Evolutionary conservation across 2,113 vertebrate genomes (phyloP), one percentile per base, ranked within the genome.

Genomic region (Barnardius zonarius): DNA sequence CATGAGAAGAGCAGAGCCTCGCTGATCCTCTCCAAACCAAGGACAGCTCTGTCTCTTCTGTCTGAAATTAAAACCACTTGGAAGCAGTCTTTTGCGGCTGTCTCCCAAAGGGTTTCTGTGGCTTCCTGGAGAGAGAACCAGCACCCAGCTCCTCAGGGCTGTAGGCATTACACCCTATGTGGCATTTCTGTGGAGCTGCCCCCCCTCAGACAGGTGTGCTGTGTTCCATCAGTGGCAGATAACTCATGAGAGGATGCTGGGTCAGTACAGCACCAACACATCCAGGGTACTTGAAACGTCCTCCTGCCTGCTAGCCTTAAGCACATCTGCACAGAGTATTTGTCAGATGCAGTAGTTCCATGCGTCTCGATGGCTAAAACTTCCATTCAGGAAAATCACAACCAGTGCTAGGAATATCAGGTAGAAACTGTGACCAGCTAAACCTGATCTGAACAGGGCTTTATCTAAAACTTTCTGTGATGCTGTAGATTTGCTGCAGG

Each of bases 191-290:
- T 0, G 0, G 61, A 19, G 31, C 18, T 33, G 37, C 25, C 43
- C 46, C 15, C 5, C 22, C 18, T 7, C 0, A 8, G 27, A 18
- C 0, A 9, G 8, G 51, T 13, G 18, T 1, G 5, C n/a, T 43
- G 55, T 31, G 24, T 37, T 66, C 25, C 43, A 30, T 3, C 31
- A n/a, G 31, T 3, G 12, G 37, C 82, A 86, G 39, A 46, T 5
- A 25, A 52, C 37, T 43, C 72, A 24, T 27, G 9, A 28, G 24
- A 10, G 3, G 24, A 8, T 22, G 57, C 25, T 5, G 4, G 44
- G 7, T 80, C 1, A 5, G 28, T 4, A 46, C 5, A 25, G 31
- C 41, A 77, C 33, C 49, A 39, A 74, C 46, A 49, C 27, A 10
- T 3, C 4, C 39, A 41, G 22, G 16, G n/a, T 5, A 18, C 28